Conservation (phyloP, 2,113 vertebrate genomes). For the Xiphorhynchus elegans region DNA sequence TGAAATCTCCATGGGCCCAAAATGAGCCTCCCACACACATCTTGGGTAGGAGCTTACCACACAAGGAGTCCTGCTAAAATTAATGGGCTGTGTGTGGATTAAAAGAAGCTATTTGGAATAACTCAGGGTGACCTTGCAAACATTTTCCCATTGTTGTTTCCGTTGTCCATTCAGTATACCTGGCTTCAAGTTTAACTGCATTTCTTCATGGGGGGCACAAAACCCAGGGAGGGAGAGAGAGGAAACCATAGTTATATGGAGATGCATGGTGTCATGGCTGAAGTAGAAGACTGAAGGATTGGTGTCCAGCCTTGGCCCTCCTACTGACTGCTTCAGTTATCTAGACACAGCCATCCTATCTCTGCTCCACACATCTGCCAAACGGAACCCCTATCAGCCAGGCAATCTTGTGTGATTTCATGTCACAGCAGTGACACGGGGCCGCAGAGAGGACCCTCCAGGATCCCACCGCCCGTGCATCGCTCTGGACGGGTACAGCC, state of each 20-base stretch:
- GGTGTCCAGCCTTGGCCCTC: neutral
- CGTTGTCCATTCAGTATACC: neutral
- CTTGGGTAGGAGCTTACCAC: neutral
- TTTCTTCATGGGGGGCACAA: neutral
- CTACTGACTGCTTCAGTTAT: neutral
- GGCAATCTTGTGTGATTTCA: fast-evolving
- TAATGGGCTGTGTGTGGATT: neutral
- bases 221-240: neutral
- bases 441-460: neutral
- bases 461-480: fast-evolving
- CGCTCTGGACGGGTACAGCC: fast-evolving
- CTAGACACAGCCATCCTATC: no score
- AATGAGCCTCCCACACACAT: conserved; percentile 40
- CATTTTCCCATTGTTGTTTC: neutral
- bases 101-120: neutral
- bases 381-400: fast-evolving
- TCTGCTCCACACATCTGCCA: neutral
- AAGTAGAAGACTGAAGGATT: neutral
- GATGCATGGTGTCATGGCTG: neutral
- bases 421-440: fast-evolving
- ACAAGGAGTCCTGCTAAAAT: conserved; percentile 28
- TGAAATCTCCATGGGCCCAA: conserved; percentile 25
- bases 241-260: neutral
- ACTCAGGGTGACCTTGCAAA: neutral
- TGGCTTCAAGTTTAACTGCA: neutral